Evolutionary conservation across 1,140 invertebrate species (phyloP).

Genomic region (Cataglyphis hispanica): DNA sequence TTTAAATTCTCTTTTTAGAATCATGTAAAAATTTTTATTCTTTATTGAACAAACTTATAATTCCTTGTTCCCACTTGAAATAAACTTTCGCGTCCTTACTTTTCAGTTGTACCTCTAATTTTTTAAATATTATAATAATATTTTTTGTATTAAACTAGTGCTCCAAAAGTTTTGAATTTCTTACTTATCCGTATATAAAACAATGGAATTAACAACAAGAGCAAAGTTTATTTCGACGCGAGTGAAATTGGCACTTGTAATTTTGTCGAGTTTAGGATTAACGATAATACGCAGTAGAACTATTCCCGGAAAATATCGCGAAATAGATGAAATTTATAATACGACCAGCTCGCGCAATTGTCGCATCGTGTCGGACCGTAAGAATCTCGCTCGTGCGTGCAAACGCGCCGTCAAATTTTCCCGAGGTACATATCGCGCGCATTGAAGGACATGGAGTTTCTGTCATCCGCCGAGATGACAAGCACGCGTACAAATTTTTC

Average conservation of each 20-base stretch:
- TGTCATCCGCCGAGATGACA: background rate
- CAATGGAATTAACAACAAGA: background rate
- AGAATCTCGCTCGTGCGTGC: slow-evolving; percentile 39
- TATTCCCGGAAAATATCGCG: slow-evolving; percentile 1
- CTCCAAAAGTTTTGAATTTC: background rate
- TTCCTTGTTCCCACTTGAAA: background rate
- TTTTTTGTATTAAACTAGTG: background rate
- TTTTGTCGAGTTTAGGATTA: slow-evolving; percentile 21
- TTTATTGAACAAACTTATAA: background rate
- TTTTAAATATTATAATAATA: slow-evolving; percentile 13
- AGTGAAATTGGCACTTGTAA: background rate
- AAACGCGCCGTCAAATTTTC: slow-evolving; percentile 67
- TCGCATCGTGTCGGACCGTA: slow-evolving; percentile 1
- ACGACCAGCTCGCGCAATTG: background rate
- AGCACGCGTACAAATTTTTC: slow-evolving; percentile 32
- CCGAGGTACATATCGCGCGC: slow-evolving; percentile 8
- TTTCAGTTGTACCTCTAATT: background rate
- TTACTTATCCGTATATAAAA: slow-evolving; percentile 4
- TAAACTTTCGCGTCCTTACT: background rate
- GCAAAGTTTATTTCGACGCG: background rate
- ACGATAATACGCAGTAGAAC: background rate
- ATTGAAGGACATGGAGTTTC: slow-evolving; percentile 5
- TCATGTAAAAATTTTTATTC: background rate
- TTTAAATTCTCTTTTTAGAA: background rate
- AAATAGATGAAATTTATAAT: background rate